Base-by-base conservation (phyloP, 2,888 invertebrate species). In the Amphipyra tragopoginis region DNA sequence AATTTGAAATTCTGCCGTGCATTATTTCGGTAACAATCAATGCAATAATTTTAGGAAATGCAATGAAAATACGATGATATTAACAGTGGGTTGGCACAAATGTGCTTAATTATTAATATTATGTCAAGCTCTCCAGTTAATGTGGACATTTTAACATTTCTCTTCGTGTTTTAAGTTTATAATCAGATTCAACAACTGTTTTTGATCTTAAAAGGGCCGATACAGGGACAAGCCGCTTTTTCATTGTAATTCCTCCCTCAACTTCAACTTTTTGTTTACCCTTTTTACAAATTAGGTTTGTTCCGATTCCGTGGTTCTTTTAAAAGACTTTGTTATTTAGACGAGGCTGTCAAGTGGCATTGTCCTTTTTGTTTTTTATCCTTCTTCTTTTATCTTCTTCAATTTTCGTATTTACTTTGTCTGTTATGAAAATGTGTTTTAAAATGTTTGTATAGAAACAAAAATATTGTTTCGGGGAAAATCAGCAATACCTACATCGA, bases 221-320 rank as follows among this genome's bases (percentile, higher is more conserved):
- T 54, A 59, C 48, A 64, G 65, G 56, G 45, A 15, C 45, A 39
- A 33, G 45, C 49, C 70, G 68, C 74, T 77, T 75, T 81, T 73
- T 71, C 80, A 86, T 86, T 86, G 83, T 83, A 73, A 83, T 81
- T 82, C 79, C 72, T 67, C 79, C 82, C 80, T 71, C 70, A 71
- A 65, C 75, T 52, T 65, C 54, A 50, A 76, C 72, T 81, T 81
- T 86, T 86, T 88, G 87, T 89, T 85, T 87, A 87, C 86, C 90
- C 89, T 89, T 90, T 85, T 79, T 75, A 79, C 83, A 90, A 91
- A 91, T 91, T 89, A 86, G 85, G 85, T 91, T 91, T 82, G 89
- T 87, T 83, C 75, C 86, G 85, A 57, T 39, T 36, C 54, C 65
- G 61, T 55, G 64, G 45, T 43, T 65, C 64, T 70, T 50, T 57